Evolutionary conservation across 2,797 vertebrate genomes (phyloP).

Genomic region (Melanogrammus aeglefinus): DNA sequence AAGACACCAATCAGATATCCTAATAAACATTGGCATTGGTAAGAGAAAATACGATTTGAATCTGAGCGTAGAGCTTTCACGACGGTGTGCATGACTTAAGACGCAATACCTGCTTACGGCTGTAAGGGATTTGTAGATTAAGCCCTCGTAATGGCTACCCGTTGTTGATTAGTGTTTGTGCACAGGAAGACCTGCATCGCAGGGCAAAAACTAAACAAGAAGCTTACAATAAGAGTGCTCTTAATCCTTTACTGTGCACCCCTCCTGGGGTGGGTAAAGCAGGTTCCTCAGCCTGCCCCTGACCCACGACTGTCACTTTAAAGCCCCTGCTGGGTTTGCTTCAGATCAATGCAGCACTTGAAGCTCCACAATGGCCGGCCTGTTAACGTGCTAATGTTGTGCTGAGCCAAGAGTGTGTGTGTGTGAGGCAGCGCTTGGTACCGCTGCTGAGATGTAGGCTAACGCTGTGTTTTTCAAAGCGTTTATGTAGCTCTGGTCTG

Average conservation of each 20-base stretch:
- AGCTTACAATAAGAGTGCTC: conserved; percentile 36
- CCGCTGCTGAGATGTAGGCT: conserved; percentile 31
- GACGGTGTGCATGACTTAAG: not conserved
- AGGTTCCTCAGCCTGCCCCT: conserved; percentile 24
- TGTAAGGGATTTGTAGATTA: not conserved
- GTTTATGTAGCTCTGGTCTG: conserved; percentile 14
- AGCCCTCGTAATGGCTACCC: not conserved
- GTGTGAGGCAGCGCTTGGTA: conserved; percentile 32
- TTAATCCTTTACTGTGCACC: conserved; percentile 41
- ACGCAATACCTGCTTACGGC: not conserved
- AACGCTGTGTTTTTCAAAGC: conserved; percentile 26
- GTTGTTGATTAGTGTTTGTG: conserved; percentile 6
- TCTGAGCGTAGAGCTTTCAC: not conserved
- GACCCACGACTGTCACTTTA: conserved; percentile 30
- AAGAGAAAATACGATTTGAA: not conserved
- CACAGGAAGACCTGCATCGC: not conserved
- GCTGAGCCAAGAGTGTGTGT: conserved; percentile 27
- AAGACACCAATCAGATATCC: not conserved
- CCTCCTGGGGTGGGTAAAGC: conserved; percentile 35
- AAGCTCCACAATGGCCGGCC: conserved; percentile 14
- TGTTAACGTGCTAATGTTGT: conserved; percentile 3
- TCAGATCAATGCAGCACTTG: conserved; percentile 14
- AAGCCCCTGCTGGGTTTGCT: conserved; percentile 10
- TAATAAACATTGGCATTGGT: not conserved
- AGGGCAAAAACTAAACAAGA: conserved; percentile 33